Base-by-base conservation (phyloP, 1,140 invertebrate species). In the Drosophila seguyi region DNA sequence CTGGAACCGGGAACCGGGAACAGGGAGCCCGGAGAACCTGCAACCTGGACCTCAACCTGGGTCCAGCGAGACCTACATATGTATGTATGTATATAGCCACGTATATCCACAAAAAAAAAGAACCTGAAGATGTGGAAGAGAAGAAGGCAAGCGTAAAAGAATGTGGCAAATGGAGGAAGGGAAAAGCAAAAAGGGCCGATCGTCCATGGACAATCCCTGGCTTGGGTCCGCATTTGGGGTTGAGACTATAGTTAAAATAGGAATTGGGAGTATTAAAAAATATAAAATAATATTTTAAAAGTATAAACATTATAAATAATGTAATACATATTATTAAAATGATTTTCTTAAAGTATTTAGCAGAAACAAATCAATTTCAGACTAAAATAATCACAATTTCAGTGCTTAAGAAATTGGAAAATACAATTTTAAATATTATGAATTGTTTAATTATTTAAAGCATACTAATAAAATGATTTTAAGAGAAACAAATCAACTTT, bases 141-240 rank as follows among this genome's bases (percentile, higher is more conserved):
- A 60, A 81, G 65, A 68, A 65, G 79, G 67, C 72, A 66, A 76
- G 68, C 68, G 52, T 59, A 77, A 56, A 69, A 77, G 79, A 76
- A 84, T 84, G 81, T 76, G 73, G 77, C 63, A 74, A 81, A 68
- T 74, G 58, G 48, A 39, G 65, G 36, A 72, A 58, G 29, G 36
- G 14, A 38, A 57, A 39, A 41, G 55, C 48, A 48, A 60, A 87
- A 82, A 79, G 71, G 79, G 55, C 63, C 61, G 73, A 50, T 73
- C 57, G 22, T 57, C 61, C 75, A 75, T 67, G 62, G 71, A 75
- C 27, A 39, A 47, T 48, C 14, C 66, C 36, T 16, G 42, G 39
- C 8, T 65, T 25, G 18, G 27, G 18, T n/a, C 27, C 0, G 31
- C 8, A 27, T 48, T 48, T 4, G 6, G n/a, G 58, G 10, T 18